Conservation (phyloP, 2,888 invertebrate species). For the Cerastis rubricosa region DNA sequence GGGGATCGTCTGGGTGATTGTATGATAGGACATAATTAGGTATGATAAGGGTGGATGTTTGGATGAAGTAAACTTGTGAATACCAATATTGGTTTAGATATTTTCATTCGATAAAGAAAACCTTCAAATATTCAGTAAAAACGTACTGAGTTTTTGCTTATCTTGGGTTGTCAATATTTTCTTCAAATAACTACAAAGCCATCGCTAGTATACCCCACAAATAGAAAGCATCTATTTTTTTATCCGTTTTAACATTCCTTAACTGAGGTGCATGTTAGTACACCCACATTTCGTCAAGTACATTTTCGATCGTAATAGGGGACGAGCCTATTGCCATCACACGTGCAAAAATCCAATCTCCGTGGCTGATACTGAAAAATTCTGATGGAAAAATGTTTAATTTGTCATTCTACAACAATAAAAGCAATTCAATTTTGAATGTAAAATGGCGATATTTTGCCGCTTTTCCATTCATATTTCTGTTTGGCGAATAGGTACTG, state of each 20-base stretch:
- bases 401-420: neutral
- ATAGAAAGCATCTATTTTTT: neutral
- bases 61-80: neutral
- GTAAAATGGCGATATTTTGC: neutral
- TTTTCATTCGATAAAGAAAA: neutral
- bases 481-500: neutral
- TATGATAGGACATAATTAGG: slow-evolving; percentile 37
- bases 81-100: neutral
- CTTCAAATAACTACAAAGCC: neutral
- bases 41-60: slow-evolving; percentile 16
- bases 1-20: slow-evolving; percentile 19
- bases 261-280: too few species aligned
- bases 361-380: too few species aligned
- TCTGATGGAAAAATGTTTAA: neutral
- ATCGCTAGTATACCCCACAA: neutral
- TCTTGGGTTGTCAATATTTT: neutral
- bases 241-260: too few species aligned
- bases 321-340: too few species aligned
- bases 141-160: neutral
- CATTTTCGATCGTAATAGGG: too few species aligned
- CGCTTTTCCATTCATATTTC: neutral
- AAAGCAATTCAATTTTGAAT: neutral
- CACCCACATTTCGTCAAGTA: too few species aligned
- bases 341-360: too few species aligned
- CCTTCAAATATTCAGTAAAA: neutral